Conservation (phyloP, 1,140 invertebrate species). For the Patella vulgata region DNA sequence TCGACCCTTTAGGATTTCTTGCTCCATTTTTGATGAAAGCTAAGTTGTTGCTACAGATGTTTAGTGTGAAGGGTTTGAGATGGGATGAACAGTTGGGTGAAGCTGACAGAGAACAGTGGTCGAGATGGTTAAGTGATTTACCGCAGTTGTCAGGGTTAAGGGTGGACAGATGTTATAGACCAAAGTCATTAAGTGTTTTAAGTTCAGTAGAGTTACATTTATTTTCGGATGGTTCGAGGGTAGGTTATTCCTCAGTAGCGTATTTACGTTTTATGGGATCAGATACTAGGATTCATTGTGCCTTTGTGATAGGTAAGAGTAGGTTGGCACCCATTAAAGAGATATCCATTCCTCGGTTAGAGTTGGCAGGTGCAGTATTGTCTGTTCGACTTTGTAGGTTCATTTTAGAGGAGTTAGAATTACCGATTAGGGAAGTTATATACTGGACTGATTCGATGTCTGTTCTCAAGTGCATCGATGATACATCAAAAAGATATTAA, state of each 20-base stretch:
- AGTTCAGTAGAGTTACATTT: conserved; percentile 10
- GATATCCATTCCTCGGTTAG: conserved; percentile 67
- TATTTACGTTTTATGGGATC: conserved; percentile 17
- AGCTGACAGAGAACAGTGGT: conserved; percentile 9
- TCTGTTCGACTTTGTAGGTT: conserved; percentile 29
- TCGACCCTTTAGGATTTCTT: conserved; percentile 29
- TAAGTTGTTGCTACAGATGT: too few relatives aligned
- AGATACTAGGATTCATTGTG: conserved; percentile 4
- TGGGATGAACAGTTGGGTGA: too few relatives aligned
- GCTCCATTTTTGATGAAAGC: conserved; percentile 10
- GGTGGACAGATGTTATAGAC: conserved; percentile 17
- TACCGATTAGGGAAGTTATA: not conserved
- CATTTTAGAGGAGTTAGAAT: conserved; percentile 17
- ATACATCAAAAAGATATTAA: conserved; percentile 19
- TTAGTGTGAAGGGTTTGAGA: too few relatives aligned
- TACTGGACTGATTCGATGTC: conserved; percentile 33
- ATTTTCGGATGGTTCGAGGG: conserved; percentile 4
- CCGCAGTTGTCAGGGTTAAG: not conserved
- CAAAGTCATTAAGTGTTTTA: conserved; percentile 6
- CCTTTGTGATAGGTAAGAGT: conserved; percentile 53
- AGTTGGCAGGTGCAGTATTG: conserved; percentile 65
- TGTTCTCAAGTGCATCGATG: conserved; percentile 18
- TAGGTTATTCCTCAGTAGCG: conserved; percentile 13
- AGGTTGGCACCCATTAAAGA: conserved; percentile 25
- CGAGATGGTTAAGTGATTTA: conserved; percentile 17